These are phyloP conservation scores for Petrolisthes cinctipes DNA, from an alignment of 2,888 invertebrate genomes.

Conservation along the genomic window DNA sequence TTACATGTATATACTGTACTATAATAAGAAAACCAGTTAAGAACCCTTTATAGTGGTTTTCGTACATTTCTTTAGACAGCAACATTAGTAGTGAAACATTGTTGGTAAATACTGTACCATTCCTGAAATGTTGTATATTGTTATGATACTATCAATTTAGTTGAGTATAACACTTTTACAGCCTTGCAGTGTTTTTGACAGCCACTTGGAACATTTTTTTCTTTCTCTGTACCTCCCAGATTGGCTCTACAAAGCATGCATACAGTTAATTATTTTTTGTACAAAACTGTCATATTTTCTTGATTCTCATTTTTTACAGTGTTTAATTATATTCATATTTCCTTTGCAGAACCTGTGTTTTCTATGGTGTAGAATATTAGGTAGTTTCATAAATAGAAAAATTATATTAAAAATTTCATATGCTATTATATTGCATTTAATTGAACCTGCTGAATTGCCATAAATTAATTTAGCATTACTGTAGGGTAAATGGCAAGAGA, in stretches of 20 bases:
- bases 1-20: too few relatives aligned
- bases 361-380: constrained; percentile 25
- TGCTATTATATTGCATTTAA: not conserved
- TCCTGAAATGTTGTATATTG: not conserved
- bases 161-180: too few relatives aligned
- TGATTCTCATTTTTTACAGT: constrained; percentile 34
- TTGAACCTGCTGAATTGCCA: not conserved
- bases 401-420: constrained; percentile 18
- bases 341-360: constrained; percentile 26
- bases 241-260: too few relatives aligned
- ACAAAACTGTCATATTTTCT: constrained; percentile 7
- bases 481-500: too few relatives aligned
- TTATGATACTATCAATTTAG: not conserved
- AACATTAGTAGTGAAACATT: too few relatives aligned
- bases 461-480: not conserved
- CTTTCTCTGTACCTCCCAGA: too few relatives aligned
- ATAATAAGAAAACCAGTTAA: too few relatives aligned
- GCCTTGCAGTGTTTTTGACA: too few relatives aligned
- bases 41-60: not conserved
- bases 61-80: too few relatives aligned
- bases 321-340: constrained; percentile 27
- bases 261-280: not conserved
- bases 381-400: not conserved
- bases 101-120: not conserved
- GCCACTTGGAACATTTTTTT: too few relatives aligned